Conservation (phyloP, 2,888 invertebrate species). For the Bhutanitis thaidina region DNA sequence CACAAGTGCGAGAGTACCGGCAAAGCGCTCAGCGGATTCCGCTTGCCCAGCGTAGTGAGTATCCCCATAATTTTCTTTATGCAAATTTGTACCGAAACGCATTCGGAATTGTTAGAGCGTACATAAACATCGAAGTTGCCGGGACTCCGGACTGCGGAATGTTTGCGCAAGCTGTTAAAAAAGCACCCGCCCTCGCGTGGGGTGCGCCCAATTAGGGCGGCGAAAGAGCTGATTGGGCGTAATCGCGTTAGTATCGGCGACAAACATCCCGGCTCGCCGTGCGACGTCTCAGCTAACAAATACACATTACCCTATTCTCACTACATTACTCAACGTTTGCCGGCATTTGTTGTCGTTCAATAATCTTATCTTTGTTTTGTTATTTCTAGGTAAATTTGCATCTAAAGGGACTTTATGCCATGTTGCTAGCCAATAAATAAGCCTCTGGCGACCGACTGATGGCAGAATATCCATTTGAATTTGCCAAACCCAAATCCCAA, state of each 20-base stretch:
- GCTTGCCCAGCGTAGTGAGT: too few species aligned
- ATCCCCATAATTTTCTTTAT: background rate
- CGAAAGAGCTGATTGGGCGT: constrained; percentile 75
- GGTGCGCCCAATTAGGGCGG: constrained; percentile 74
- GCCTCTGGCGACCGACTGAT: too few species aligned
- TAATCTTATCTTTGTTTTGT: too few species aligned
- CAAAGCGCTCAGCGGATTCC: too few species aligned
- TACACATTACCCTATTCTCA: background rate
- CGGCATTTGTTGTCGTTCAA: background rate
- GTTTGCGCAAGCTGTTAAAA: constrained; percentile 74
- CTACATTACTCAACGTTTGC: background rate
- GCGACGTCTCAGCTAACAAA: constrained; percentile 32
- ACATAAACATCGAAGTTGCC: constrained; percentile 14
- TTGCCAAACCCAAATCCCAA: too few species aligned
- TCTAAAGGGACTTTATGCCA: too few species aligned
- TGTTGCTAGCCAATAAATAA: too few species aligned
- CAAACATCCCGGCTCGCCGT: constrained; percentile 43
- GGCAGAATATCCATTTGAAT: too few species aligned
- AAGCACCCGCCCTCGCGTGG: constrained; percentile 68
- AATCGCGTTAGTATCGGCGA: constrained; percentile 75
- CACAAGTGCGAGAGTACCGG: too few species aligned
- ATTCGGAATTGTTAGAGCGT: constrained; percentile 17
- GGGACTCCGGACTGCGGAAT: constrained; percentile 30
- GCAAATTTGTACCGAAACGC: constrained; percentile 1
- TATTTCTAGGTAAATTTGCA: too few species aligned